Conservation (phyloP, 53 echinoderm and acorn worm genomes). For the Antedon mediterranea region DNA sequence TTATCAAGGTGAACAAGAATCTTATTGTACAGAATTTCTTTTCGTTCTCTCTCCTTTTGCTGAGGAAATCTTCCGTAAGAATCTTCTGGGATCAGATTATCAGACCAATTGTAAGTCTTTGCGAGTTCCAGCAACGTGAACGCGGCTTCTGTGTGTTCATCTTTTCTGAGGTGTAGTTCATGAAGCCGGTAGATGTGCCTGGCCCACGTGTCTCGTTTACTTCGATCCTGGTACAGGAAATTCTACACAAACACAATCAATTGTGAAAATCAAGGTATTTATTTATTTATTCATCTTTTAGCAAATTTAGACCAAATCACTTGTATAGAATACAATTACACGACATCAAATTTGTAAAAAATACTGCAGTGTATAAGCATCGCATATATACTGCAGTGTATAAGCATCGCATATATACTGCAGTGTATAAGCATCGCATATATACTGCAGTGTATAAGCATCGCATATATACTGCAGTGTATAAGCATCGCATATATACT, state of each 20-base stretch:
- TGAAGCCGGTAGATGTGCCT: constrained; percentile 79
- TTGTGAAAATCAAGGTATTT: no score
- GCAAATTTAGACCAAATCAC: no score
- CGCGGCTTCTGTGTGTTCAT: constrained; percentile 80
- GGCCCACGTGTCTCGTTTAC: constrained; percentile 72
- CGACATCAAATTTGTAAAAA: no score
- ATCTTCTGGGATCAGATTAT: constrained; percentile 28
- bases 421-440: no score
- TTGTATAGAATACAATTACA: no score
- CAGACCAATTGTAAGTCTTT: constrained; percentile 52
- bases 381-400: no score
- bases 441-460: no score
- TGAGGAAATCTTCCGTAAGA: constrained; percentile 13
- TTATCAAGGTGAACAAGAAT: constrained; percentile 68
- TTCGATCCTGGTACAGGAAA: constrained; percentile 86
- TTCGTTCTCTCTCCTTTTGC: constrained; percentile 58
- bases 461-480: no score
- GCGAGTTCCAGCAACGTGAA: constrained; percentile 65
- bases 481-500: no score
- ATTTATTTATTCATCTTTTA: no score
- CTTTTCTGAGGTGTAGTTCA: constrained; percentile 53
- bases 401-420: no score
- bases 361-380: no score
- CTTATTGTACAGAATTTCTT: constrained; percentile 69
- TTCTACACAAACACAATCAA: constrained; percentile 19